Conservation (phyloP, 2,888 invertebrate species). For the Tipula unca region DNA sequence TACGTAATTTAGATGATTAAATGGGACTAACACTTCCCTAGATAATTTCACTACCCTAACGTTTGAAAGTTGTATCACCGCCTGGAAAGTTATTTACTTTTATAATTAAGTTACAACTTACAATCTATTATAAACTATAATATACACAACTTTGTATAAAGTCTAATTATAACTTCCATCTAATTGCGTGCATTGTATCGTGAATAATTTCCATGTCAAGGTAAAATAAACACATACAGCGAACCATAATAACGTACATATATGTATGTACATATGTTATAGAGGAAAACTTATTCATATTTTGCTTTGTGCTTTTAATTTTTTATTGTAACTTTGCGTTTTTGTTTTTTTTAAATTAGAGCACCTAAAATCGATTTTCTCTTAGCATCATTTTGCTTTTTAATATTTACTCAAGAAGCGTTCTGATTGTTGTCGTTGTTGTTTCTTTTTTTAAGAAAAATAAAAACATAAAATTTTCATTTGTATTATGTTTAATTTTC, state of each 20-base stretch:
- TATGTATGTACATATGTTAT: neutral
- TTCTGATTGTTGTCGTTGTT: neutral
- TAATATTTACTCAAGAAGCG: neutral
- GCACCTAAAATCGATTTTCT: neutral
- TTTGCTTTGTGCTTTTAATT: neutral
- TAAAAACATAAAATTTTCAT: neutral
- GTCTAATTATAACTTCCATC: neutral
- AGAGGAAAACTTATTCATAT: neutral
- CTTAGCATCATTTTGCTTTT: neutral
- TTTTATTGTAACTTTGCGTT: neutral
- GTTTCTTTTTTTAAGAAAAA: neutral
- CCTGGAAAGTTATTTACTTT: neutral
- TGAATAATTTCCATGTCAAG: neutral
- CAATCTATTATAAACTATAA: neutral
- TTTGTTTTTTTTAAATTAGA: neutral
- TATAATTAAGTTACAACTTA: neutral
- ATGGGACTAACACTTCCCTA: neutral
- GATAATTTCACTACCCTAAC: neutral
- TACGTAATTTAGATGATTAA: too few relatives aligned
- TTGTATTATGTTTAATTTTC: neutral
- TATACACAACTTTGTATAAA: neutral
- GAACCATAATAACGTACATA: neutral
- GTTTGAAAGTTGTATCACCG: neutral
- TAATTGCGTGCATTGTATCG: neutral
- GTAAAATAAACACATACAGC: neutral